Percentiles rank a stretch among this genome's conserved stretches.
Conservation (phyloP, 1,140 invertebrate species). For the Mamestra configurata region DNA sequence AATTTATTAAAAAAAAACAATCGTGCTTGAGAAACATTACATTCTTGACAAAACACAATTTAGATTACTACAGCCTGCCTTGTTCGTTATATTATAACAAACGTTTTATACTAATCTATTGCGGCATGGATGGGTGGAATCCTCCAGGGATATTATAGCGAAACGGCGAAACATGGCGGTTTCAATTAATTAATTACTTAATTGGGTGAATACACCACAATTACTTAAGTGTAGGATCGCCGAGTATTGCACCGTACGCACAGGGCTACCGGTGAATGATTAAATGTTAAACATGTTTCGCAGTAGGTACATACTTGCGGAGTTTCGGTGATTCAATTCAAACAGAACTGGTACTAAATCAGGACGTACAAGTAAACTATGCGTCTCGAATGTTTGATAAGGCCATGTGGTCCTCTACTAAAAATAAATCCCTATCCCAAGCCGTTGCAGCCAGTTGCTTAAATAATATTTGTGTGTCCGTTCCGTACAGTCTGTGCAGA, state of each 20-base stretch:
- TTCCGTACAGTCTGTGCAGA: background rate
- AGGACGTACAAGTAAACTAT: background rate
- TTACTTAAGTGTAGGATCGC: constrained; percentile 41
- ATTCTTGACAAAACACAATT: too few relatives aligned
- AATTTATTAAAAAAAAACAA: too few relatives aligned
- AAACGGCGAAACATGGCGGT: constrained; percentile 3
- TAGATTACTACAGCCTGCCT: too few relatives aligned
- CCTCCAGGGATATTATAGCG: constrained; percentile 8
- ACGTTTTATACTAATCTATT: too few relatives aligned
- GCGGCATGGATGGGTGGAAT: background rate
- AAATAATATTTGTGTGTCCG: background rate
- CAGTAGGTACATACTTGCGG: background rate
- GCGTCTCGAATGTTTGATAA: background rate
- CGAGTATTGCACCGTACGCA: constrained; percentile 2
- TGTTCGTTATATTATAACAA: too few relatives aligned
- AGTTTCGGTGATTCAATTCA: background rate
- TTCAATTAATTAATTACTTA: constrained; percentile 46
- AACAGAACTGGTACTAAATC: background rate
- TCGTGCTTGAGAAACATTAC: too few relatives aligned
- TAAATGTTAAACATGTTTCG: background rate
- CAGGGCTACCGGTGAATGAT: background rate
- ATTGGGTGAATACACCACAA: constrained; percentile 44
- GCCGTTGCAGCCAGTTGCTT: constrained; percentile 23
- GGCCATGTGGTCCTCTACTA: constrained; percentile 22
- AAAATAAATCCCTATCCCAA: constrained; percentile 12